Base-by-base conservation (phyloP, 1,140 invertebrate species). In the Trissolcus basalis region DNA sequence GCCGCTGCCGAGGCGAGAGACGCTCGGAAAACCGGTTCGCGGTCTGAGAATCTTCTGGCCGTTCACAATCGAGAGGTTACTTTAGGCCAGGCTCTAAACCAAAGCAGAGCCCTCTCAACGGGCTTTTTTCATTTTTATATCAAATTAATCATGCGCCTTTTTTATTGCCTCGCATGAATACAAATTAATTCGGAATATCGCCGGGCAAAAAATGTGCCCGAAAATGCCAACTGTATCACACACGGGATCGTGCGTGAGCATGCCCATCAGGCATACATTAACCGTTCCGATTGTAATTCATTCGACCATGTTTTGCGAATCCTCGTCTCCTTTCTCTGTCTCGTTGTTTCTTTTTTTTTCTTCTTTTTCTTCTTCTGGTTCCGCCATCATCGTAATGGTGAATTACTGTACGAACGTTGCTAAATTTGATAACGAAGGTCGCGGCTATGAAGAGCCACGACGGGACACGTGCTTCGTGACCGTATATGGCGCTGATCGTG, bases 1-100 rank as follows among this genome's bases (percentile, higher is more conserved):
- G 15, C 43, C 44, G 51, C 58, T 77, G 65, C 48, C 71, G 71
- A 44, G 68, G 67, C 80, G 72, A 69, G 78, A 76, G 77, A 80
- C 60, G n/a, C 1, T 7, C 3, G 10, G 13, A 50, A n/a, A 75
- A 69, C 72, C 72, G 72, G 72, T 75, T 75, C 53, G 58, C 59
- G 58, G 61, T 53, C 59, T 64, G 64, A 63, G 82, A 81, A 53
- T 64, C 48, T 64, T 75, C 74, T 49, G 39, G 77, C 60, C 77
- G 78, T 60, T 77, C 78, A 68, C 72, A 77, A 80, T 78, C 83
- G 79, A 83, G 79, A 82, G 82, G 84, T 85, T 84, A 85, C 84
- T 84, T 82, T 81, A 86, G 84, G 81, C 82, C 82, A 85, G 81
- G 70, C 73, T 77, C 82, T 84, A 84, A 85, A 81, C 82, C 79